phyloP scores from a whole-genome alignment of 2,113 vertebrate species.

The Podilymbus podiceps region DNA sequence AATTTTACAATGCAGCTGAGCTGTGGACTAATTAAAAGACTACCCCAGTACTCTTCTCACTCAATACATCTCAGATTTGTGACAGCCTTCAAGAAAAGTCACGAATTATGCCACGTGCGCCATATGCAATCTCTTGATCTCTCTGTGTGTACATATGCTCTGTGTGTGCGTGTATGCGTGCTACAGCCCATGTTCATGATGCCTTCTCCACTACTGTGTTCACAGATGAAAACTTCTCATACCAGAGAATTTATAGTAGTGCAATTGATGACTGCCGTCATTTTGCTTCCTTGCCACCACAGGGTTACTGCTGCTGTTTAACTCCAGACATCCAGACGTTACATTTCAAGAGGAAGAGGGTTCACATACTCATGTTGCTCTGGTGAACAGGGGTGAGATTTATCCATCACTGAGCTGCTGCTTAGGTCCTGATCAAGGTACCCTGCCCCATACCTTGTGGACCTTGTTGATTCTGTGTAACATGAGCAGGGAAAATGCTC shows the following conservation, averaged over 20 bases:
- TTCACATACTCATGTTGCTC: background rate
- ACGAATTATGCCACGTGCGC: conserved; percentile 20
- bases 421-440: background rate
- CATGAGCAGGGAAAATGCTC: background rate
- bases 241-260: background rate
- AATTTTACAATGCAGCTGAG: conserved; percentile 17
- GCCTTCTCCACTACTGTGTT: background rate
- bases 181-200: background rate
- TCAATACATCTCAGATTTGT: conserved; percentile 35
- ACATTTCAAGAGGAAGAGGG: background rate
- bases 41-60: background rate
- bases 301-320: background rate
- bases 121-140: conserved; percentile 3
- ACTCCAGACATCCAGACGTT: background rate
- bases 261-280: background rate
- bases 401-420: background rate
- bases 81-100: conserved; percentile 33
- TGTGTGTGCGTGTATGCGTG: background rate
- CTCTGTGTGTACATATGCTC: background rate
- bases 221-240: background rate
- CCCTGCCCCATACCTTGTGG: background rate
- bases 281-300: background rate
- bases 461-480: background rate
- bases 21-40: conserved; percentile 56
- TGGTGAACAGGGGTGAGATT: background rate